Conservation (phyloP, 2,888 invertebrate species). For the Hipparchia semele region DNA sequence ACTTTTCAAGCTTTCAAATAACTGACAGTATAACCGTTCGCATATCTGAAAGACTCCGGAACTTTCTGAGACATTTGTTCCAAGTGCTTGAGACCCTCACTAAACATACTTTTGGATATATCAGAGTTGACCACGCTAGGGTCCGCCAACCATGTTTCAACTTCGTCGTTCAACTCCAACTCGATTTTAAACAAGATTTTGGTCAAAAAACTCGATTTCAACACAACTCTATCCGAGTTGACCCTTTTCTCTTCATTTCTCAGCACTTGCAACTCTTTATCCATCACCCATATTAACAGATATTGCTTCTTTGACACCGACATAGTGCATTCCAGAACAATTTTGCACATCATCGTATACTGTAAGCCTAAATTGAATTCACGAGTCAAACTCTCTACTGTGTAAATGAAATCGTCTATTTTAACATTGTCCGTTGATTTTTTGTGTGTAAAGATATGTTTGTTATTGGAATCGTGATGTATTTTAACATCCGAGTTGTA, state of each 20-base stretch:
- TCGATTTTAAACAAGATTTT: slow-evolving; percentile 84
- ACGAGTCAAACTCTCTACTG: slow-evolving; percentile 76
- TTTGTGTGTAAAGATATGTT: slow-evolving; percentile 58
- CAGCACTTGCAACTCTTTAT: slow-evolving; percentile 82
- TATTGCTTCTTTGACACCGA: slow-evolving; percentile 73
- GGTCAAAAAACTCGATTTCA: slow-evolving; percentile 76
- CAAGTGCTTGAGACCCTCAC: slow-evolving; percentile 79
- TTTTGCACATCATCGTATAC: slow-evolving; percentile 79
- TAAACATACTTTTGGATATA: slow-evolving; percentile 84
- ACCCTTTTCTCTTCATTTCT: slow-evolving; percentile 56
- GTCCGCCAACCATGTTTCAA: slow-evolving; percentile 81
- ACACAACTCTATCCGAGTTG: slow-evolving; percentile 56
- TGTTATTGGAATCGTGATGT: slow-evolving; percentile 51
- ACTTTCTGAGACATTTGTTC: slow-evolving; percentile 80
- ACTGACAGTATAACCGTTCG: slow-evolving; percentile 83
- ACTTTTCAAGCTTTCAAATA: slow-evolving; percentile 75
- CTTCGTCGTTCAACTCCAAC: slow-evolving; percentile 64
- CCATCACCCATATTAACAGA: slow-evolving; percentile 84
- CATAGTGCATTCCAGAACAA: slow-evolving; percentile 78
- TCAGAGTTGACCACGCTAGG: slow-evolving; percentile 75
- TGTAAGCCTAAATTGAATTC: slow-evolving; percentile 76
- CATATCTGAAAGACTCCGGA: slow-evolving; percentile 78
- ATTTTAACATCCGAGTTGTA: slow-evolving; percentile 84
- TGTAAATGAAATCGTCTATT: slow-evolving; percentile 79
- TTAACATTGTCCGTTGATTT: slow-evolving; percentile 51